Evolutionary conservation across 1,140 invertebrate species (phyloP).

Genomic region (Yoshiicerus persimilis): DNA sequence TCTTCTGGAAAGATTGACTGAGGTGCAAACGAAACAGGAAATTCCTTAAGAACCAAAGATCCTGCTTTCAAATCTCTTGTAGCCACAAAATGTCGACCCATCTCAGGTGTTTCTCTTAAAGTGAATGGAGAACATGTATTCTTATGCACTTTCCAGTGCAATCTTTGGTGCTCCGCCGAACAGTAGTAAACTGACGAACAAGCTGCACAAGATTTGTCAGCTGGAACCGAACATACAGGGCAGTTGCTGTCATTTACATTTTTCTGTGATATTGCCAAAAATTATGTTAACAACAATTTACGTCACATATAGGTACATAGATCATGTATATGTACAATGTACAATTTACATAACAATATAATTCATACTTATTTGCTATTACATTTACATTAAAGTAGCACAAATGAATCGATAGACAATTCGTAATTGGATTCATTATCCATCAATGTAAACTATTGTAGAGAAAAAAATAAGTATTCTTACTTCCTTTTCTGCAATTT

Average conservation of each 20-base stretch:
- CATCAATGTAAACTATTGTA: too few relatives aligned
- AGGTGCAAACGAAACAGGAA: neutral
- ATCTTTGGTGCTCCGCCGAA: neutral
- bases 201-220: neutral
- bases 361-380: too few relatives aligned
- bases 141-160: constrained; percentile 8
- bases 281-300: too few relatives aligned
- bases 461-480: too few relatives aligned
- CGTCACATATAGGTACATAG: too few relatives aligned
- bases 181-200: neutral
- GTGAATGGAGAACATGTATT: neutral
- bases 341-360: too few relatives aligned
- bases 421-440: too few relatives aligned
- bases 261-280: too few relatives aligned
- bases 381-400: too few relatives aligned
- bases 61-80: neutral
- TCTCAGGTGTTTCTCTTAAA: neutral
- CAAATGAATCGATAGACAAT: too few relatives aligned
- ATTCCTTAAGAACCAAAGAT: neutral
- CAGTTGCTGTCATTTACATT: neutral
- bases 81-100: neutral
- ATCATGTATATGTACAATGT: too few relatives aligned
- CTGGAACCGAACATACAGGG: neutral
- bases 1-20: neutral
- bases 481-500: too few relatives aligned